A percentile compares a stretch with the other conserved stretches of the same genome.
phyloP scores from a whole-genome alignment of 2,888 invertebrate genomes.

The Xylota segnis region DNA sequence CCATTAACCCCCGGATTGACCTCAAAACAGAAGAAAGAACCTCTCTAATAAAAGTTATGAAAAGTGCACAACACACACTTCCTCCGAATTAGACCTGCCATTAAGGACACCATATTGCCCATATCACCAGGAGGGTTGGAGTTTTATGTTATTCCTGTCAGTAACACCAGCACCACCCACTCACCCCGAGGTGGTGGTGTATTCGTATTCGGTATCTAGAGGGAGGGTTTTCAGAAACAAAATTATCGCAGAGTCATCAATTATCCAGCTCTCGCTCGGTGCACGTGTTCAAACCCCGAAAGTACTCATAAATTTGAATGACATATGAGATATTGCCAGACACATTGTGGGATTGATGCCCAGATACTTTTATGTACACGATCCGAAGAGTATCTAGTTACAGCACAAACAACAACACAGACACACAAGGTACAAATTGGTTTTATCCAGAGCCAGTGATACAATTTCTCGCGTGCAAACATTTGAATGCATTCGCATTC shows the following conservation, averaged over 20 bases:
- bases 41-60: background rate
- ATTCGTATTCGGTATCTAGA: constrained; percentile 7
- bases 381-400: constrained; percentile 31
- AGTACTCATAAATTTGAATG: constrained; percentile 64
- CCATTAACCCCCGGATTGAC: background rate
- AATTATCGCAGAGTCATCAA: constrained; percentile 58
- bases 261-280: constrained; percentile 46
- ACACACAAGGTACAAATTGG: constrained; percentile 58
- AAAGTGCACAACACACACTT: constrained; percentile 19
- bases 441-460: constrained; percentile 34
- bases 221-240: constrained; percentile 5
- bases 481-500: constrained; percentile 44
- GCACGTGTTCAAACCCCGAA: constrained; percentile 68
- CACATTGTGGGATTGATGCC: constrained; percentile 58
- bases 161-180: background rate
- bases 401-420: background rate
- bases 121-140: constrained; percentile 15
- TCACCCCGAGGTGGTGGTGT: background rate
- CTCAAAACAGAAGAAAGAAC: background rate
- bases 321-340: constrained; percentile 55
- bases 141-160: background rate
- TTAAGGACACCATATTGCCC: constrained; percentile 27
- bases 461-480: constrained; percentile 63
- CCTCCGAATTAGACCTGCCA: background rate
- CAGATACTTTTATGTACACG: constrained; percentile 25